These are phyloP conservation scores for Leptarthrus brevirostris DNA, from an alignment of 2,888 invertebrate genomes.

Conservation along the genomic window DNA sequence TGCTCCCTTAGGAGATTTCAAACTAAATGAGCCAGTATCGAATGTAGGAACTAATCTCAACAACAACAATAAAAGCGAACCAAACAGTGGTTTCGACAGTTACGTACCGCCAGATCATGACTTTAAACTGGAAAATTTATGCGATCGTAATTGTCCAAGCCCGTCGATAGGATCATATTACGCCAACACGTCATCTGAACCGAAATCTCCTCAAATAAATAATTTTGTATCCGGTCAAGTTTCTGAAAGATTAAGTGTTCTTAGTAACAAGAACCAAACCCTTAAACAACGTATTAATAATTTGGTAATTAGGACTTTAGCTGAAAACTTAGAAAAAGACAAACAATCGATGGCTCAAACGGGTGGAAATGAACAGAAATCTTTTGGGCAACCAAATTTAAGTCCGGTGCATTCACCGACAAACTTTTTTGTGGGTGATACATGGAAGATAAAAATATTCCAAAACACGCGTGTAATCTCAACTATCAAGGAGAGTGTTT, in stretches of 20 bases:
- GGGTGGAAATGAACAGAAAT: constrained; percentile 60
- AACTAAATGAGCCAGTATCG: constrained; percentile 66
- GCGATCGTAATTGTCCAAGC: constrained; percentile 66
- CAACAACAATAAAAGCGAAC: constrained; percentile 60
- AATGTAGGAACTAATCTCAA: constrained; percentile 58
- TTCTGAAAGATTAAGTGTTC: constrained; percentile 62
- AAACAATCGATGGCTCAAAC: constrained; percentile 62
- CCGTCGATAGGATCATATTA: constrained; percentile 74
- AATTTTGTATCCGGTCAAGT: background rate
- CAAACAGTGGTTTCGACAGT: constrained; percentile 66
- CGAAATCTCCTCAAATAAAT: constrained; percentile 41
- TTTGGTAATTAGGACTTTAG: constrained; percentile 87
- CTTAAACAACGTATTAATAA: constrained; percentile 90
- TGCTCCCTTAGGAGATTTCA: constrained; percentile 61
- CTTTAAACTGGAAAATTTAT: constrained; percentile 66
- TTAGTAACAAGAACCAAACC: constrained; percentile 73
- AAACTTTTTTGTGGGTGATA: constrained; percentile 73
- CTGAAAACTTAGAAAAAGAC: constrained; percentile 79
- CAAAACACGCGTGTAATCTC: constrained; percentile 86
- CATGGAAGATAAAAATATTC: constrained; percentile 83
- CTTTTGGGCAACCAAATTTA: constrained; percentile 66
- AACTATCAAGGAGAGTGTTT: constrained; percentile 80
- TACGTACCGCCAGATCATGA: constrained; percentile 63
- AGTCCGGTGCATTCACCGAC: constrained; percentile 63
- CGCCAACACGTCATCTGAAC: constrained; percentile 67